phyloP scores from a whole-genome alignment of 1,140 invertebrate species.

The Ganaspis sp. region DNA sequence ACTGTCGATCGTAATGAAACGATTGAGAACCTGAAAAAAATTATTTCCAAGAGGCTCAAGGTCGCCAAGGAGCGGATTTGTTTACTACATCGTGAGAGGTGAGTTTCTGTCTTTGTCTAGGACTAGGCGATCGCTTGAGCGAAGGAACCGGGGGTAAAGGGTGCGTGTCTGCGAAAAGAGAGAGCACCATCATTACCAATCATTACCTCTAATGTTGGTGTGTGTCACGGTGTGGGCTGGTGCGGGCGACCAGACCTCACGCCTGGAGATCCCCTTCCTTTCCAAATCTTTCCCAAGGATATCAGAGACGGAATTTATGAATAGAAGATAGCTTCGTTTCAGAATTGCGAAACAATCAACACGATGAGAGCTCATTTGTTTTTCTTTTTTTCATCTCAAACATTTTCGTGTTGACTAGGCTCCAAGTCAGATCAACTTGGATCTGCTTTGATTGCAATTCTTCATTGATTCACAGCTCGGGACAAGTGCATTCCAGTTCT shows the following conservation, averaged over 20 bases:
- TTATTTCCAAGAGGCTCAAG: conserved; percentile 93
- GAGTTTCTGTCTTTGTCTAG: conserved; percentile 65
- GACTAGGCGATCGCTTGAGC: not conserved
- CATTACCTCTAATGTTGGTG: not conserved
- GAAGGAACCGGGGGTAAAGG: not conserved
- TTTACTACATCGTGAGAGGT: conserved; percentile 94
- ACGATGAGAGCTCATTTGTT: not conserved
- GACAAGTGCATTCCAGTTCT: not conserved
- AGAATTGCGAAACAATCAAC: not conserved
- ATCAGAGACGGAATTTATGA: not conserved
- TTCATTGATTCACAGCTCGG: not conserved
- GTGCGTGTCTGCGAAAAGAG: conserved; percentile 24
- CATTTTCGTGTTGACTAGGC: not conserved
- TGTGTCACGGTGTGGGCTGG: conserved; percentile 12
- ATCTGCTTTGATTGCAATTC: not conserved
- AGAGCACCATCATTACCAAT: no score
- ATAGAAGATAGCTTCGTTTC: not conserved
- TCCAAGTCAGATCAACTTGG: not conserved
- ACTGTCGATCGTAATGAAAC: conserved; percentile 86
- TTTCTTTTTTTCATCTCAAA: not conserved
- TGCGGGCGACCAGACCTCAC: conserved; percentile 16
- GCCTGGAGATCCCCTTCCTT: conserved; percentile 11
- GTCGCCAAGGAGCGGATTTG: conserved; percentile 94
- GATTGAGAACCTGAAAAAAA: conserved; percentile 92
- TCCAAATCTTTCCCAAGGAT: not conserved